phyloP scores from a whole-genome alignment of 2,797 vertebrate genomes.

The Crypturellus tataupa region DNA sequence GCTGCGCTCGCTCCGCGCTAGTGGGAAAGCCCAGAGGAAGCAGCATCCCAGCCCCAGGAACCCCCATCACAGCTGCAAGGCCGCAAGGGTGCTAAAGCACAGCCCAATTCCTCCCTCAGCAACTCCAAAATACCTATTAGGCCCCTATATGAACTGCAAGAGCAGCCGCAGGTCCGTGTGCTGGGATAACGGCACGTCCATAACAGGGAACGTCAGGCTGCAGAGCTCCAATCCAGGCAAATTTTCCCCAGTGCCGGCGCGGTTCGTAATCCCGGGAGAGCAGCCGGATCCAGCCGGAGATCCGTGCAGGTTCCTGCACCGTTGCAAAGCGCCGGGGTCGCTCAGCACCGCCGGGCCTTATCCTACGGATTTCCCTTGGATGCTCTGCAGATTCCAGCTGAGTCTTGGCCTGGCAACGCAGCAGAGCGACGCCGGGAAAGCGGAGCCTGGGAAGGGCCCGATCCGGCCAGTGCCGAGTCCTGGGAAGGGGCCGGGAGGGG shows the following conservation, averaged over 20 bases:
- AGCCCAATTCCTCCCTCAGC: not conserved
- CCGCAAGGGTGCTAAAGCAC: not conserved
- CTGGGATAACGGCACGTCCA: not conserved
- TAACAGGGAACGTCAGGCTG: not conserved
- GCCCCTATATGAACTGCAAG: not conserved
- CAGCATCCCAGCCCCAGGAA: too few species aligned
- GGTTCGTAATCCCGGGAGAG: not conserved
- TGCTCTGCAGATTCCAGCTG: too few species aligned
- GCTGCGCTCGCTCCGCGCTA: not conserved
- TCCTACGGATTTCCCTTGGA: not conserved
- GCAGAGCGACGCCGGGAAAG: not conserved
- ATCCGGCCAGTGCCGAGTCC: not conserved
- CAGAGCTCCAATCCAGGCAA: not conserved
- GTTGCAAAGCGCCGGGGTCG: rapidly evolving
- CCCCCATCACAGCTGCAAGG: not conserved
- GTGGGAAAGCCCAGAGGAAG: not conserved
- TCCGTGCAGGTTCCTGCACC: not conserved
- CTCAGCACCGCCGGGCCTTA: not conserved
- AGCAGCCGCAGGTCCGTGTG: not conserved
- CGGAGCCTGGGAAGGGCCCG: not conserved
- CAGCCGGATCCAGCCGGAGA: not conserved
- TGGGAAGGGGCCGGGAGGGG: rapidly evolving
- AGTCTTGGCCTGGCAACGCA: not conserved
- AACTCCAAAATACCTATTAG: not conserved
- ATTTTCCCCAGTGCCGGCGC: not conserved